phyloP scores from a whole-genome alignment of 2,888 invertebrate genomes.

The Platerodrilus igneus region DNA sequence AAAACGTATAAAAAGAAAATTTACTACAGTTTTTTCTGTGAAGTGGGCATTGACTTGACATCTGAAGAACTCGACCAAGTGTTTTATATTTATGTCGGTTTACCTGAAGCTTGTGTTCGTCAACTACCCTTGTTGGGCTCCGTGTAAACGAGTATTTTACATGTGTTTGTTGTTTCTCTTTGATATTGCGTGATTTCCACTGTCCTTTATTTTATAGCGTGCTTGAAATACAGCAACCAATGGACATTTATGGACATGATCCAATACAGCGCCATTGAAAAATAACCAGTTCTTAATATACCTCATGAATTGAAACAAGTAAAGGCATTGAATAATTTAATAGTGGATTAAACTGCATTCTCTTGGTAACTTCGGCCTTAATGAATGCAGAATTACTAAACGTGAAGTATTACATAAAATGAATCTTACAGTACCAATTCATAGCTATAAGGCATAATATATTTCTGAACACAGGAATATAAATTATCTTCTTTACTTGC shows the following conservation, averaged over 20 bases:
- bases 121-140: conserved; percentile 23
- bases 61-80: conserved; percentile 37
- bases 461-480: no score
- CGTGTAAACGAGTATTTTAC: conserved; percentile 27
- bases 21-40: conserved; percentile 42
- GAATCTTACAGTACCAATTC: no score
- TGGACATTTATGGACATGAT: background rate
- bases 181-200: conserved; percentile 17
- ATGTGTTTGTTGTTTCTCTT: conserved; percentile 21
- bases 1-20: conserved; percentile 43
- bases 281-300: conserved; percentile 8
- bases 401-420: no score
- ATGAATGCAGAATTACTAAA: no score
- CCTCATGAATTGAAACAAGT: no score
- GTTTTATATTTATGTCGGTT: conserved; percentile 34
- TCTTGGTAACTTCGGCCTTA: no score
- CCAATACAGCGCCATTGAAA: conserved; percentile 9
- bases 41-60: conserved; percentile 41
- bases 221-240: conserved; percentile 3
- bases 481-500: no score
- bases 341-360: no score
- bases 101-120: conserved; percentile 35
- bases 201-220: conserved; percentile 20
- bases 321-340: no score
- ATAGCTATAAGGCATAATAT: no score